These are phyloP conservation scores for Urosaurus nigricauda DNA, from an alignment of 2,797 vertebrate species.

Conservation along the genomic window DNA sequence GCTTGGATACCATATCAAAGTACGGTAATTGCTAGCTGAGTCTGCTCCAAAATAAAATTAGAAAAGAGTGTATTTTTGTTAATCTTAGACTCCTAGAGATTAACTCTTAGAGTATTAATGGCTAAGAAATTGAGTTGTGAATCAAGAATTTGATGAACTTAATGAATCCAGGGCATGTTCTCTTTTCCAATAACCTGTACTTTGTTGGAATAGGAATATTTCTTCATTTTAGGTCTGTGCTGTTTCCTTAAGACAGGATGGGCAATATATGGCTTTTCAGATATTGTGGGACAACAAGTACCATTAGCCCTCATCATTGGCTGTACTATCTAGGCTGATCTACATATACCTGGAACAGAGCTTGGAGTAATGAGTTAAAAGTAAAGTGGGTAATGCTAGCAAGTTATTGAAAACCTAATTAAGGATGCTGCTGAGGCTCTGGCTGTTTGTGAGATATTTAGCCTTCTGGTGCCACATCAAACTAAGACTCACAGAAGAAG, in stretches of 20 bases:
- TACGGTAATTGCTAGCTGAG: conserved; percentile 61
- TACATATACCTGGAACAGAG: background rate
- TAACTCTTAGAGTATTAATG: background rate
- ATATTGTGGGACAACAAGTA: too few relatives aligned
- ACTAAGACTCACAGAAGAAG: too few relatives aligned
- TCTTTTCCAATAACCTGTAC: background rate
- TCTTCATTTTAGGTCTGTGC: background rate
- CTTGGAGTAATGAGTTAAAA: background rate
- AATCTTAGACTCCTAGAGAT: background rate
- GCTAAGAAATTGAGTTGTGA: conserved; percentile 13
- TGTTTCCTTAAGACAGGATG: background rate
- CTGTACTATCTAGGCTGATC: background rate
- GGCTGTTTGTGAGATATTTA: too few relatives aligned
- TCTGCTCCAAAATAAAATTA: conserved; percentile 56
- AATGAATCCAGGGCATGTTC: background rate
- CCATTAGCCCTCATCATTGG: background rate
- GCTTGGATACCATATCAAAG: conserved; percentile 71
- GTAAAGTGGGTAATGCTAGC: background rate
- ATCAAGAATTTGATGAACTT: conserved; percentile 7
- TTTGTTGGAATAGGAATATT: background rate
- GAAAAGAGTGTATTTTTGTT: conserved; percentile 23
- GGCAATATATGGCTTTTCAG: too few relatives aligned
- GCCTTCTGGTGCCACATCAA: too few relatives aligned
- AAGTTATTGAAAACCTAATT: background rate
- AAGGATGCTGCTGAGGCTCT: too few relatives aligned